Evolutionary conservation across 1,140 invertebrate species (phyloP).

Genomic region (Agrypnia vestita): DNA sequence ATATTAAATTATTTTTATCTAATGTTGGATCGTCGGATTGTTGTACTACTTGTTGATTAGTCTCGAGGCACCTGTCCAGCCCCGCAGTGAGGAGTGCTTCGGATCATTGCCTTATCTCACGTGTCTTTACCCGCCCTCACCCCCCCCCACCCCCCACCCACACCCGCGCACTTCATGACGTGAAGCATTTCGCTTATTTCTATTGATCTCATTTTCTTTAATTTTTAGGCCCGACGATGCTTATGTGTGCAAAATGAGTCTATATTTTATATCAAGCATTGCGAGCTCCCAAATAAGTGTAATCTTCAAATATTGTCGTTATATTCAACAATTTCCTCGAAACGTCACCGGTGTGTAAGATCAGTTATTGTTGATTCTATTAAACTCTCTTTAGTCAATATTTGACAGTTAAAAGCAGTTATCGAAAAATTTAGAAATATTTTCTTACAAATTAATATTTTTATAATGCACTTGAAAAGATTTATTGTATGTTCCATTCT

Average conservation of each 20-base stretch:
- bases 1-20: slow-evolving; percentile 61
- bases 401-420: slow-evolving; percentile 4
- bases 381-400: slow-evolving; percentile 21
- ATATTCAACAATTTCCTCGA: slow-evolving; percentile 11
- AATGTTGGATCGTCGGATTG: slow-evolving; percentile 58
- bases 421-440: slow-evolving; percentile 1
- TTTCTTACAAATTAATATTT: slow-evolving; percentile 45
- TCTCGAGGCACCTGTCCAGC: slow-evolving; percentile 46
- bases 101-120: slow-evolving; percentile 59
- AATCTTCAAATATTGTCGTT: slow-evolving; percentile 14
- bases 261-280: slow-evolving; percentile 26
- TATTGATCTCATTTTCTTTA: slow-evolving; percentile 59
- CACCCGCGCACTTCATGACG: neutral
- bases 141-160: slow-evolving; percentile 9
- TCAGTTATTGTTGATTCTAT: slow-evolving; percentile 12
- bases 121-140: slow-evolving; percentile 56
- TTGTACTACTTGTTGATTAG: slow-evolving; percentile 56
- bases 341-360: neutral
- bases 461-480: slow-evolving; percentile 43
- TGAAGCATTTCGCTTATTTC: slow-evolving; percentile 52
- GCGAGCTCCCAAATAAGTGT: slow-evolving; percentile 17
- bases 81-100: slow-evolving; percentile 48
- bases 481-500: neutral
- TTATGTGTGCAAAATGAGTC: slow-evolving; percentile 34
- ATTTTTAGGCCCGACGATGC: slow-evolving; percentile 36